A percentile compares a stretch with the other conserved stretches of the same genome.
Evolutionary conservation across 1,140 invertebrate genomes (phyloP).

Genomic region (Pteromalus puparum): DNA sequence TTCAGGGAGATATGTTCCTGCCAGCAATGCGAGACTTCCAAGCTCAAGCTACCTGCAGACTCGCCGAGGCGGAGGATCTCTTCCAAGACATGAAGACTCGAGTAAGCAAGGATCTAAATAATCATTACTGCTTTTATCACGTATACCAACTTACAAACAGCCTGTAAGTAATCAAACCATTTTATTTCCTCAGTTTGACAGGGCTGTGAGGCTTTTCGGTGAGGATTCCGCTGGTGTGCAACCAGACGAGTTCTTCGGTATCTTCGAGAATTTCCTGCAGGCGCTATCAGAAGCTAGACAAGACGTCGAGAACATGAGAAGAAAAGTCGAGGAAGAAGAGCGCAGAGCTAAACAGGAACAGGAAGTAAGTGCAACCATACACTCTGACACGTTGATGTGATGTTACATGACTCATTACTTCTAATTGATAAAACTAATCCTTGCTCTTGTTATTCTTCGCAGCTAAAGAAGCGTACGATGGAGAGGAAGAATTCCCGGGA

Average conservation of each 20-base stretch:
- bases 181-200: slow-evolving; percentile 82
- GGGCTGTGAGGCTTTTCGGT: slow-evolving; percentile 91
- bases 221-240: slow-evolving; percentile 91
- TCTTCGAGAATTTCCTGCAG: slow-evolving; percentile 92
- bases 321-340: slow-evolving; percentile 93
- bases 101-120: slow-evolving; percentile 72
- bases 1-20: slow-evolving; percentile 90
- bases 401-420: neutral
- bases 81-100: slow-evolving; percentile 92
- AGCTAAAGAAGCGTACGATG: slow-evolving; percentile 90
- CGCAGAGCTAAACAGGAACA: slow-evolving; percentile 93
- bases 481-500: slow-evolving; percentile 88
- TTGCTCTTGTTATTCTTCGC: slow-evolving; percentile 54
- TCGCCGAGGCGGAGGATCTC: slow-evolving; percentile 95
- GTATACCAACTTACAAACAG: neutral
- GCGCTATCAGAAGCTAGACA: slow-evolving; percentile 90
- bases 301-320: slow-evolving; percentile 91
- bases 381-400: too few relatives aligned
- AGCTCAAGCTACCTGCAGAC: slow-evolving; percentile 90
- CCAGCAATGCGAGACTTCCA: slow-evolving; percentile 97
- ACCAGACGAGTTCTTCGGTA: slow-evolving; percentile 97
- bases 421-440: neutral
- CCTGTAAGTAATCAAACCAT: neutral
- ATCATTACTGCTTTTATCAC: neutral
- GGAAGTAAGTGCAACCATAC: slow-evolving; percentile 78